Conservation (phyloP, 2,797 vertebrate genomes). For the Lithobates pipiens region DNA sequence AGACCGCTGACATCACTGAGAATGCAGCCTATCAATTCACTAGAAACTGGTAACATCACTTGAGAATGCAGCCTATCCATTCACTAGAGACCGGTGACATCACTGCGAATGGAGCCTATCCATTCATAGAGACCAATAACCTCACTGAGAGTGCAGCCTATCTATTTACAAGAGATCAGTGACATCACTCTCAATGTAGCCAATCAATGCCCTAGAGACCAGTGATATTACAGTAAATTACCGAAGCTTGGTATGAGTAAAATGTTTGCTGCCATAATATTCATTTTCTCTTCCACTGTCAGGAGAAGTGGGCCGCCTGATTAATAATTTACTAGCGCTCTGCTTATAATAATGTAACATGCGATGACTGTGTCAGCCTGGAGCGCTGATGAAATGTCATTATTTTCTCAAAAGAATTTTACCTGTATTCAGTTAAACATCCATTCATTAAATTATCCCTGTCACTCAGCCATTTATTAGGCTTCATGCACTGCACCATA, state of each 20-base stretch:
- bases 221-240: background rate
- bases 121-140: background rate
- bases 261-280: constrained; percentile 14
- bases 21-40: background rate
- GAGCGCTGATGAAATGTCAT: constrained; percentile 40
- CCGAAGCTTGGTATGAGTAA: background rate
- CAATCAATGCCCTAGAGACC: background rate
- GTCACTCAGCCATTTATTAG: constrained; percentile 25
- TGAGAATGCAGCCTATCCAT: background rate
- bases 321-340: constrained; percentile 16
- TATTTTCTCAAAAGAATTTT: constrained; percentile 49
- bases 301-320: background rate
- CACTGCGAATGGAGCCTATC: background rate
- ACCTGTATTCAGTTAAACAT: constrained; percentile 47
- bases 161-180: background rate
- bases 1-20: background rate
- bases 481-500: background rate
- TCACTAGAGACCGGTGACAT: background rate
- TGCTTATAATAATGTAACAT: constrained; percentile 44
- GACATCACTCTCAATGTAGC: background rate
- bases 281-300: constrained; percentile 1
- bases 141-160: background rate
- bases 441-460: constrained; percentile 45
- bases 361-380: background rate
- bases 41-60: background rate